Percentiles rank a stretch among this genome's conserved stretches.
Evolutionary conservation across 2,888 invertebrate genomes (phyloP).

Genomic region (Euplexia lucipara): DNA sequence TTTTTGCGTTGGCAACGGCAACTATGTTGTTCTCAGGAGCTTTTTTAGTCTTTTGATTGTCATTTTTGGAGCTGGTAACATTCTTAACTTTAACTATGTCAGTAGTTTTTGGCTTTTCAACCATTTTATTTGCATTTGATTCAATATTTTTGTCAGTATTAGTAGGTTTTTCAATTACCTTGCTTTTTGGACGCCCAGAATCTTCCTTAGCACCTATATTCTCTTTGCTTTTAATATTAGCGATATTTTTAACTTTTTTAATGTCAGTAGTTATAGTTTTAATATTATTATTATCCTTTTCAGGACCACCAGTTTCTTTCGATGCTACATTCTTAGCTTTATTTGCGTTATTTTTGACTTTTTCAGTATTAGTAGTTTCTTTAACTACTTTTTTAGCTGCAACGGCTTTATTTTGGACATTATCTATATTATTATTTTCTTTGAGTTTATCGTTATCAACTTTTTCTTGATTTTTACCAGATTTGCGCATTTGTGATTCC

Average conservation of each 20-base stretch:
- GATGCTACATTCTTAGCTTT: too few relatives aligned
- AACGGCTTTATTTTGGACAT: constrained; percentile 2
- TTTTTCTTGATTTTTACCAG: not conserved
- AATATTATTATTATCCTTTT: not conserved
- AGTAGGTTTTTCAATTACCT: not conserved
- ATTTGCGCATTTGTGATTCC: constrained; percentile 5
- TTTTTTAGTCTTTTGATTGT: not conserved
- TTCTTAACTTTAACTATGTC: constrained; percentile 11
- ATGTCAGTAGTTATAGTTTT: constrained; percentile 9
- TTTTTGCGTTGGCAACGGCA: too few relatives aligned
- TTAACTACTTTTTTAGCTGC: constrained; percentile 2
- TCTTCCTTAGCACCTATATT: constrained; percentile 18
- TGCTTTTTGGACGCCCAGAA: constrained; percentile 2
- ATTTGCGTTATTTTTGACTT: too few relatives aligned
- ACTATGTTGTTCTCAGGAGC: not conserved
- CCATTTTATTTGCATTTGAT: not conserved
- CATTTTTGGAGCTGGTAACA: constrained; percentile 1
- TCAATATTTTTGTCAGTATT: not conserved
- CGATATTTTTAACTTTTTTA: constrained; percentile 13
- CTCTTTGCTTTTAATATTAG: constrained; percentile 31
- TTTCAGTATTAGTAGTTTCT: not conserved
- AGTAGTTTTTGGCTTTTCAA: constrained; percentile 2
- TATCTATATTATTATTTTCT: not conserved
- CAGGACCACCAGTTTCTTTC: constrained; percentile 1
- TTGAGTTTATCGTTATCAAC: not conserved